phyloP scores from a whole-genome alignment of 1,140 invertebrate genomes.

The Hormaphis cornu region DNA sequence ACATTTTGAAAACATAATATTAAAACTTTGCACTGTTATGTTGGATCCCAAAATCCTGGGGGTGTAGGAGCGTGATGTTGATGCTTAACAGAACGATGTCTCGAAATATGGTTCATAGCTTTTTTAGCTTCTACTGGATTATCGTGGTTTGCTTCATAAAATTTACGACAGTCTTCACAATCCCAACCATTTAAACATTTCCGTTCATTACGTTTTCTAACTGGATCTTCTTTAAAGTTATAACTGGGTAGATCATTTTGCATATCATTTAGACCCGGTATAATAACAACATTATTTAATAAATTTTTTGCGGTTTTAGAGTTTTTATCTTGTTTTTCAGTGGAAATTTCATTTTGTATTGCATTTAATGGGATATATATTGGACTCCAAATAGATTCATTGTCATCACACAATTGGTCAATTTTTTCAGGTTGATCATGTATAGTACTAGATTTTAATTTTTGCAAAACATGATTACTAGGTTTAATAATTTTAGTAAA shows the following conservation, averaged over 20 bases:
- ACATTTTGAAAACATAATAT: neutral
- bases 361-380: neutral
- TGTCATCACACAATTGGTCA: neutral
- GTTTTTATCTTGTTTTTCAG: neutral
- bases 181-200: constrained; percentile 30
- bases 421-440: neutral
- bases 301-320: neutral
- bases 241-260: constrained; percentile 25
- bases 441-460: neutral
- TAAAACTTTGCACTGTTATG: neutral
- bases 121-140: constrained; percentile 3
- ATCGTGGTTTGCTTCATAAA: constrained; percentile 20
- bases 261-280: constrained; percentile 19
- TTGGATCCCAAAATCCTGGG: constrained; percentile 16
- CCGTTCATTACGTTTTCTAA: constrained; percentile 34
- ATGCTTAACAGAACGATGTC: constrained; percentile 20
- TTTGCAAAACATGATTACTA: neutral
- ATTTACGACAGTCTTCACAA: constrained; percentile 29
- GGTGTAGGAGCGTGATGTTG: constrained; percentile 7
- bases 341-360: neutral
- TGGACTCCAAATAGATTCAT: constrained; percentile 6
- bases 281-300: constrained; percentile 19
- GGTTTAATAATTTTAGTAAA: neutral
- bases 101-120: constrained; percentile 25
- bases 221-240: constrained; percentile 31